Percentiles rank a stretch among this genome's conserved stretches.
Conservation (phyloP, 2,797 vertebrate genomes). For the Nyctalus aviator region DNA sequence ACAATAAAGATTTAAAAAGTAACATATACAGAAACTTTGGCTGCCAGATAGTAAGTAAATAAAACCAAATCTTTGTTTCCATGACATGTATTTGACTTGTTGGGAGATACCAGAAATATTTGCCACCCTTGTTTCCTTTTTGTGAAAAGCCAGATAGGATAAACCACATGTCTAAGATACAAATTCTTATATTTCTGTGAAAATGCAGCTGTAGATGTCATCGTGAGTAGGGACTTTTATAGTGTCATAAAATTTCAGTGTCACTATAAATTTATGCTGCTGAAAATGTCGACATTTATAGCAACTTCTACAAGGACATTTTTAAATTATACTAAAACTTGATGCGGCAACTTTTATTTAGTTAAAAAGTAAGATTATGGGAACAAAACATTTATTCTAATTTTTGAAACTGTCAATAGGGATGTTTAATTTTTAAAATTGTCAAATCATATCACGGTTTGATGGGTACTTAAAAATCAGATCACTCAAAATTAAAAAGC, state of each 20-base stretch:
- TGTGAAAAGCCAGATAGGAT: slow-evolving; percentile 69
- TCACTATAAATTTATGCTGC: slow-evolving; percentile 88
- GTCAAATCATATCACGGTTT: slow-evolving; percentile 38
- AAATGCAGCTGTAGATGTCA: slow-evolving; percentile 87
- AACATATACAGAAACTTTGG: slow-evolving; percentile 15
- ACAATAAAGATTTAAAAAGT: neutral
- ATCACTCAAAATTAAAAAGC: slow-evolving; percentile 67
- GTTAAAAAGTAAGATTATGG: slow-evolving; percentile 85
- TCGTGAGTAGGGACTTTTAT: slow-evolving; percentile 88
- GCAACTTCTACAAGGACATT: slow-evolving; percentile 88
- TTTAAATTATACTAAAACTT: slow-evolving; percentile 87
- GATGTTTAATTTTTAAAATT: slow-evolving; percentile 63
- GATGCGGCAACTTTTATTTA: slow-evolving; percentile 87
- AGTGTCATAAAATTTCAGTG: slow-evolving; percentile 88
- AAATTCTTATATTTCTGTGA: slow-evolving; percentile 86
- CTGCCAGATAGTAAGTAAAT: slow-evolving; percentile 62
- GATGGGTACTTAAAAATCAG: slow-evolving; percentile 58
- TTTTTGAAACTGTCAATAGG: slow-evolving; percentile 50
- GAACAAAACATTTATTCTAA: slow-evolving; percentile 84
- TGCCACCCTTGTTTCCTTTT: slow-evolving; percentile 27
- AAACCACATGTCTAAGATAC: slow-evolving; percentile 78
- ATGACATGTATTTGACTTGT: neutral
- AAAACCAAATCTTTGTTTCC: slow-evolving; percentile 64
- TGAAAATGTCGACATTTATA: slow-evolving; percentile 89
- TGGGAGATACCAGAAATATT: slow-evolving; percentile 47